Base-by-base conservation (phyloP, 1,140 invertebrate species). In the Atta texana region DNA sequence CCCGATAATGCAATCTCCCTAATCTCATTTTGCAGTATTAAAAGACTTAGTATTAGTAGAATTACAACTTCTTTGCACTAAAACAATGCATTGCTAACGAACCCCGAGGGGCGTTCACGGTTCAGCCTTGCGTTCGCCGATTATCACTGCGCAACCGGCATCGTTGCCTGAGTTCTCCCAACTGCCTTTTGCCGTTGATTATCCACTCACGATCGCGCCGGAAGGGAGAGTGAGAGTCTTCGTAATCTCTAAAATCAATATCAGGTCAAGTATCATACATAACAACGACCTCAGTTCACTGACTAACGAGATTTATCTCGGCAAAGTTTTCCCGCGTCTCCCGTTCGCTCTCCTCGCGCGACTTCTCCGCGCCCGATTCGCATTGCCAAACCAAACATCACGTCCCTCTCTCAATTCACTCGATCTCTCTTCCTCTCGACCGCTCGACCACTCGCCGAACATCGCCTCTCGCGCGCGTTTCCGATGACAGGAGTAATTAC, bases 401-500 rank as follows among this genome's bases (percentile, higher is more conserved):
- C 88, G 88, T 90, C 68, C 75, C 68, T 71, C 55, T 76, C 89
- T 91, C 87, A 66, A 91, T 90, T 91, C 84, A 63, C 24, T 34
- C 57, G 49, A 49, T 51, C 24, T 57, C 72, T 34, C 59, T 12
- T n/a, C 64, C 44, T 77, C 53, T 28, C 51, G 39, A 61, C 55
- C 39, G 63, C 53, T 28, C 51, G 39, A 55, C 71, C 39, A 51
- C 39, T 39, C 51, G 34, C 49, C 61, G 57, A 64, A 14, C 53
- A 16, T 55, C 63, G 14, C 34, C 68, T 80, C 34, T 76, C 80
- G 61, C 88, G 24, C 86, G 87, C 88, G 82, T 91, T 90, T 53
- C 81, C 88, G 87, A 92, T 92, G 91, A 92, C 91, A 91, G 89
- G 85, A 87, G 91, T 92, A 92, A 92, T 92, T 91, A 90, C 87